These are phyloP conservation scores for Heliconius congener DNA, from an alignment of 1,140 invertebrate species.

Conservation along the genomic window DNA sequence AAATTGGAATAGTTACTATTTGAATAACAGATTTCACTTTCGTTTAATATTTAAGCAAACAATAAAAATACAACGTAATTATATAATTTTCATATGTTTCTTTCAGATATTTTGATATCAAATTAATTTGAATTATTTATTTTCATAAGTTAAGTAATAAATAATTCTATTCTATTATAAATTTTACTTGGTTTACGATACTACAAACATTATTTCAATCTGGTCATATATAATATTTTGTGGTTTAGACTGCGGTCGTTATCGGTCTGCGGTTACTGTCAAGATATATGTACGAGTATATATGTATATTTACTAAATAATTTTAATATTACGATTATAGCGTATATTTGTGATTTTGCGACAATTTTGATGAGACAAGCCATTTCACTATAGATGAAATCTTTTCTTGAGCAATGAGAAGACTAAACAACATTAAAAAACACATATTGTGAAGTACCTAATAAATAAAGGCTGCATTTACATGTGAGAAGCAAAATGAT, in stretches of 20 bases:
- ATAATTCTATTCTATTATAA: not conserved
- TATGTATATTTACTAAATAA: constrained; percentile 6
- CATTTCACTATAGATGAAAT: no score
- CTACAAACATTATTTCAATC: not conserved
- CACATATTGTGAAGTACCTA: no score
- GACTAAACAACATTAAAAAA: no score
- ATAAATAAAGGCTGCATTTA: no score
- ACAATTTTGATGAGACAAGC: not conserved
- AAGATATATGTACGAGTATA: not conserved
- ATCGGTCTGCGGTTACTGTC: not conserved
- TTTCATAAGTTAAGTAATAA: no score
- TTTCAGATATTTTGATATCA: no score
- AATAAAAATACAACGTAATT: no score
- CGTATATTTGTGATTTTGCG: not conserved
- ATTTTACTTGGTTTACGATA: not conserved
- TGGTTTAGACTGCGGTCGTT: not conserved
- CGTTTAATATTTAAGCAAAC: no score
- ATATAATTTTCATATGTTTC: no score
- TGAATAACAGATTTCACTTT: not conserved
- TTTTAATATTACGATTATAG: not conserved
- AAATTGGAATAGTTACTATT: not conserved
- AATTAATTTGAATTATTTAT: not conserved
- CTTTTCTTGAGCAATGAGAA: no score
- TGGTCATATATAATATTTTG: constrained; percentile 8
- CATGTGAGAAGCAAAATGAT: no score